Conservation (phyloP, 2,113 vertebrate genomes). For the Eira barbara region DNA sequence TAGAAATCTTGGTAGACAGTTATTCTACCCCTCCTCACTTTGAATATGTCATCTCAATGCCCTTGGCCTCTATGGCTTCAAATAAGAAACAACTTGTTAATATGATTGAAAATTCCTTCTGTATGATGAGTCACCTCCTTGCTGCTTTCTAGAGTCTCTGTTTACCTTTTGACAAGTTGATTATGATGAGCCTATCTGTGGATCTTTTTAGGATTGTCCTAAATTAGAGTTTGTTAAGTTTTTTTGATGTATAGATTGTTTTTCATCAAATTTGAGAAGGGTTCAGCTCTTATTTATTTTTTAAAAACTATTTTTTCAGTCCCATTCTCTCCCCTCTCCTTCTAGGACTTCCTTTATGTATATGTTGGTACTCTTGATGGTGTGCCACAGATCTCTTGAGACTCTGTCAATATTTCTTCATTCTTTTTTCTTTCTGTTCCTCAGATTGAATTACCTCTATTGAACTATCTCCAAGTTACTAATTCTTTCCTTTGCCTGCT, state of each 20-base stretch:
- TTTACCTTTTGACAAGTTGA: not conserved
- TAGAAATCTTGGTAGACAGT: not conserved
- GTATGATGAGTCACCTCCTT: not conserved
- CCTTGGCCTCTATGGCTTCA: not conserved
- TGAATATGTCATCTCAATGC: not conserved
- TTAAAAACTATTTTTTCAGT: not conserved
- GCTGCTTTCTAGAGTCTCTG: not conserved
- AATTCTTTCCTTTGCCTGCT: not conserved
- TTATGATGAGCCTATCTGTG: not conserved
- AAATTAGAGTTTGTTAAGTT: not conserved
- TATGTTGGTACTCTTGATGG: not conserved
- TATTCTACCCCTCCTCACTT: not conserved
- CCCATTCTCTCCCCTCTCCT: not conserved
- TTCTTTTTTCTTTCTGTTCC: not conserved
- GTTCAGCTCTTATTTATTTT: not conserved
- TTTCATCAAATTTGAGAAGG: not conserved
- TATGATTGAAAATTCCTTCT: not conserved
- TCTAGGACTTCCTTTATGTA: not conserved
- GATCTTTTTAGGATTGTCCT: not conserved
- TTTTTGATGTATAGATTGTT: not conserved
- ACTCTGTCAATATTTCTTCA: not conserved
- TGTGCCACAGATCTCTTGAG: not conserved
- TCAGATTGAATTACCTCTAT: not conserved
- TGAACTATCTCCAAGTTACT: not conserved
- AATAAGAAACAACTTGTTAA: not conserved